Evolutionary conservation across 2,797 vertebrate species (phyloP).

Genomic region (Mus minutoides): DNA sequence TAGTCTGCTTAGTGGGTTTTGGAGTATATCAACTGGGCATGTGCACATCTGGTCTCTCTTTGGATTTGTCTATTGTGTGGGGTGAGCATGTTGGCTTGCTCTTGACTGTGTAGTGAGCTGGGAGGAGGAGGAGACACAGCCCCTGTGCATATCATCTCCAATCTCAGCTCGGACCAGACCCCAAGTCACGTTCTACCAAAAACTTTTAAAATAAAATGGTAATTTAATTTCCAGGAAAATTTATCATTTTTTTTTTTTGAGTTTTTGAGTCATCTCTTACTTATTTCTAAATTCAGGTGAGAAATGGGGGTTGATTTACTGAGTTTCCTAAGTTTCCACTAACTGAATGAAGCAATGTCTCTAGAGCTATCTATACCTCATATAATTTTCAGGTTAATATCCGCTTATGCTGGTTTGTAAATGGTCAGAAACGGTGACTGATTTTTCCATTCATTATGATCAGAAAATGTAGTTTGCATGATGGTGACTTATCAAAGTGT

Average conservation of each 20-base stretch:
- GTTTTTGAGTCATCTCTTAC: background rate
- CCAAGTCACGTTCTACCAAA: background rate
- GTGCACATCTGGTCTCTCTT: background rate
- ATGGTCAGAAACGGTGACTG: background rate
- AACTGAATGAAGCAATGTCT: background rate
- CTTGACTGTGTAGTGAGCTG: background rate
- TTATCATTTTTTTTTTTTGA: background rate
- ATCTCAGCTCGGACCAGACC: background rate
- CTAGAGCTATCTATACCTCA: background rate
- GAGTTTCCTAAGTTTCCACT: background rate
- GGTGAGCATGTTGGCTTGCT: background rate
- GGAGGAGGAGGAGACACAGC: background rate
- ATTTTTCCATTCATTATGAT: constrained; percentile 7
- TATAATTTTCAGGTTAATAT: background rate
- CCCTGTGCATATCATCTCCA: background rate
- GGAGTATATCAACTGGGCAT: background rate
- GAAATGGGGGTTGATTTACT: background rate
- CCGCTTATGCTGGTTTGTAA: constrained; percentile 12
- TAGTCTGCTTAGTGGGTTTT: background rate
- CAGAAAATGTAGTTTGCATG: background rate
- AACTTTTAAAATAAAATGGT: constrained; percentile 29
- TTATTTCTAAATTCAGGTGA: constrained; percentile 38
- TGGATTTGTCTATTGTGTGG: background rate
- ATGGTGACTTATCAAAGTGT: background rate
- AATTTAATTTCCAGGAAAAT: constrained; percentile 9